A percentile compares a stretch with the other conserved stretches of the same genome.
Evolutionary conservation across 2,113 vertebrate genomes (phyloP).

Genomic region (Diadophis punctatus): DNA sequence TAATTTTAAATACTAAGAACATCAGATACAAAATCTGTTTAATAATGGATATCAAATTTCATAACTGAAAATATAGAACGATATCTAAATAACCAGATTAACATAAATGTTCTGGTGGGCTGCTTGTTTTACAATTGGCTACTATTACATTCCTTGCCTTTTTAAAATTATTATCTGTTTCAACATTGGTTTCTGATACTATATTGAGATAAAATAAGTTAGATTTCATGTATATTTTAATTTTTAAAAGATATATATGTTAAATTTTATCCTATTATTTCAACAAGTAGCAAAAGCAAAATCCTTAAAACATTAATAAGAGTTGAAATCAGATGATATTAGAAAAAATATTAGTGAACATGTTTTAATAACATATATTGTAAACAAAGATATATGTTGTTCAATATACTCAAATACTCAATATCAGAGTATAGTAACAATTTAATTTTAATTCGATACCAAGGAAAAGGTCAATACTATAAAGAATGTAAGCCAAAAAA

Average conservation of each 20-base stretch:
- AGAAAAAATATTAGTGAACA: constrained; percentile 4
- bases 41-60: constrained; percentile 3
- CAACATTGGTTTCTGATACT: no score
- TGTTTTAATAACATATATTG: background rate
- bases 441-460: background rate
- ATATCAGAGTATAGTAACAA: background rate
- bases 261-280: background rate
- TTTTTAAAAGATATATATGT: background rate
- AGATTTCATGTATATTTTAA: background rate
- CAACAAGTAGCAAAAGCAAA: background rate
- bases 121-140: background rate
- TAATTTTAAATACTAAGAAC: background rate
- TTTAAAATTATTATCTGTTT: background rate
- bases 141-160: background rate
- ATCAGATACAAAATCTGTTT: background rate
- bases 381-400: background rate
- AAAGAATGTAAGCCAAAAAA: background rate
- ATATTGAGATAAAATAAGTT: background rate
- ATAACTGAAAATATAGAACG: background rate
- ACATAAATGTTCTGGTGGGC: background rate
- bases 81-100: constrained; percentile 2
- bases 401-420: no score
- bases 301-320: constrained; percentile 4
- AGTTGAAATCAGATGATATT: constrained; percentile 24
- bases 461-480: background rate